Percentiles rank a stretch among this genome's conserved stretches.
These are phyloP conservation scores for Zaprionus bogoriensis DNA, from an alignment of 2,888 invertebrate genomes.

Conservation along the genomic window DNA sequence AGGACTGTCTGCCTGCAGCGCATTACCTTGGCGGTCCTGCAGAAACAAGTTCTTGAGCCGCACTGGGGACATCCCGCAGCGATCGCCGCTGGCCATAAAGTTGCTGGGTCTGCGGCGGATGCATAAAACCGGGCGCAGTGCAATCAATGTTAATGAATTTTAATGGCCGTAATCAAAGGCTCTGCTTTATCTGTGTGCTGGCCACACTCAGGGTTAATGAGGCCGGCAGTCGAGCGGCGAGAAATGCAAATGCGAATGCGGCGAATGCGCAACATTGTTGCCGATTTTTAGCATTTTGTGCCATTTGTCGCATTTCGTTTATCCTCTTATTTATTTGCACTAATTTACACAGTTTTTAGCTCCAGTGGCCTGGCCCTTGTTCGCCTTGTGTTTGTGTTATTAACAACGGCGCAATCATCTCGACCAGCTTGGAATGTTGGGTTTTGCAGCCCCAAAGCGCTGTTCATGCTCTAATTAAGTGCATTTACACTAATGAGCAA, in stretches of 20 bases:
- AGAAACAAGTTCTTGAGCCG: not conserved
- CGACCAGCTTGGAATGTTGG: constrained; percentile 7
- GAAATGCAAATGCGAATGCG: constrained; percentile 47
- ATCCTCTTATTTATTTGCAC: constrained; percentile 69
- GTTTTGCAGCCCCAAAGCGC: constrained; percentile 33
- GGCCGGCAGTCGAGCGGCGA: constrained; percentile 24
- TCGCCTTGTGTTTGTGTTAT: constrained; percentile 57
- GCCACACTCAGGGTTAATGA: constrained; percentile 61
- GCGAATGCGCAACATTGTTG: constrained; percentile 51
- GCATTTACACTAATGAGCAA: constrained; percentile 77
- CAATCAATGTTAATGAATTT: constrained; percentile 67
- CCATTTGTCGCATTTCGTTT: constrained; percentile 72
- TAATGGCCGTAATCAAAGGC: constrained; percentile 62
- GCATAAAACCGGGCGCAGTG: too few relatives aligned
- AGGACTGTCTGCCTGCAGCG: not conserved
- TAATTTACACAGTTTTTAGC: constrained; percentile 58
- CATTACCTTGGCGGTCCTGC: not conserved
- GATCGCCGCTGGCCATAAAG: constrained; percentile 38
- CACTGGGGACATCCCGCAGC: constrained; percentile 19
- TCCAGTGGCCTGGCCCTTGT: not conserved
- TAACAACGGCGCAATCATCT: constrained; percentile 70
- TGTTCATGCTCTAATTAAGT: constrained; percentile 74
- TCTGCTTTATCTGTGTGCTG: constrained; percentile 38
- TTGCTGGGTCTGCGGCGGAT: not conserved
- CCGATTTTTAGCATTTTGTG: constrained; percentile 36